Conservation (phyloP, 1,140 invertebrate genomes). For the Cyclargus thomasi region DNA sequence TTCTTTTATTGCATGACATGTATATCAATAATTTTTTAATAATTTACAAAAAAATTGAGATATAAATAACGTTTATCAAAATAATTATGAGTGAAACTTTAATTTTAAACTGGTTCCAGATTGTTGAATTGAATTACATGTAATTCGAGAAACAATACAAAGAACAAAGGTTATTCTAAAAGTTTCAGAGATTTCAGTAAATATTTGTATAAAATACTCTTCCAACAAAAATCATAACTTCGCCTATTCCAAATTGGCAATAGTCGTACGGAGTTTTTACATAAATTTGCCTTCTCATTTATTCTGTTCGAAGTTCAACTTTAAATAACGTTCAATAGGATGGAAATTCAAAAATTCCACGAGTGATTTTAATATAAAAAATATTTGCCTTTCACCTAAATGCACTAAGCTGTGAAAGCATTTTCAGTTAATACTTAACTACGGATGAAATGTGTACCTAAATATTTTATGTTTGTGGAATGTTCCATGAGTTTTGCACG, state of each 20-base stretch:
- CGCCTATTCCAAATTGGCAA: slow-evolving; percentile 1
- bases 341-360: slow-evolving; percentile 4
- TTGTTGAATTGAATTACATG: neutral
- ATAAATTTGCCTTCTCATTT: slow-evolving; percentile 12
- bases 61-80: too few relatives aligned
- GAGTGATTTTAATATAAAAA: slow-evolving; percentile 12
- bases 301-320: neutral
- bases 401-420: slow-evolving; percentile 5
- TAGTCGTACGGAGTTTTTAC: slow-evolving; percentile 8
- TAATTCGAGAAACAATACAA: neutral
- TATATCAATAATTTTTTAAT: too few relatives aligned
- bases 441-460: neutral
- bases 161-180: neutral
- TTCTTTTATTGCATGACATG: too few relatives aligned
- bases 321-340: slow-evolving; percentile 11
- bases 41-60: too few relatives aligned
- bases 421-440: slow-evolving; percentile 5
- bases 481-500: too few relatives aligned
- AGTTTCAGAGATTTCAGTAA: neutral
- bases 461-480: neutral
- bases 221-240: slow-evolving; percentile 5
- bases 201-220: neutral
- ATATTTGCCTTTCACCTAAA: slow-evolving; percentile 12
- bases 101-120: neutral
- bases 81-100: too few relatives aligned